A percentile compares a stretch with the other conserved stretches of the same genome.
These are phyloP conservation scores for Mesorhabditis belari DNA, from an alignment of 2,888 invertebrate species.

Conservation along the genomic window DNA sequence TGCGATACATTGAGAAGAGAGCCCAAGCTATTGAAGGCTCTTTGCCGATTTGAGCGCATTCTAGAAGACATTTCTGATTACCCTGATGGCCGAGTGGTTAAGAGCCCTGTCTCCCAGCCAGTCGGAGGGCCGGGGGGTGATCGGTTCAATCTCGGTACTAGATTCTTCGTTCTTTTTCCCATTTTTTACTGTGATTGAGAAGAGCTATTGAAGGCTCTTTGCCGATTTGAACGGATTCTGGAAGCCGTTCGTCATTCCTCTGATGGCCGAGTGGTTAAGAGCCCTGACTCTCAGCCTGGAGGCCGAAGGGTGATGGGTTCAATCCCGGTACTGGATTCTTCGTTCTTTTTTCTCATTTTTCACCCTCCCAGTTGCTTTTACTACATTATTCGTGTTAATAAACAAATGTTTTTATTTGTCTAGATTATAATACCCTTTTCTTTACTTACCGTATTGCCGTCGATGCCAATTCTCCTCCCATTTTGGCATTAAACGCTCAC, in stretches of 20 bases:
- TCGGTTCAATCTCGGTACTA: too few relatives aligned
- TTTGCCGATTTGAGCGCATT: slow-evolving; percentile 5
- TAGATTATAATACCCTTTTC: not conserved
- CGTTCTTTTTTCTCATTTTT: not conserved
- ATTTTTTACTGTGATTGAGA: not conserved
- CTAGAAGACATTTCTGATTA: too few relatives aligned
- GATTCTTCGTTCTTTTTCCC: not conserved
- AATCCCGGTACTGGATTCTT: too few relatives aligned
- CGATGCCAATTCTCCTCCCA: slow-evolving; percentile 12
- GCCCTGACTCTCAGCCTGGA: too few relatives aligned
- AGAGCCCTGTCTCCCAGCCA: too few relatives aligned
- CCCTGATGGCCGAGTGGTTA: too few relatives aligned
- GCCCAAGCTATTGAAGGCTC: slow-evolving; percentile 32
- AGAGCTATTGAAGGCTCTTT: slow-evolving; percentile 30
- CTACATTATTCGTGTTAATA: not conserved
- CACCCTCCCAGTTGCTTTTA: not conserved
- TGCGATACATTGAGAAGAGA: slow-evolving; percentile 26
- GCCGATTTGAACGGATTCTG: slow-evolving; percentile 6
- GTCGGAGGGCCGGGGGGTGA: too few relatives aligned
- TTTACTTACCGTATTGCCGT: slow-evolving; percentile 4
- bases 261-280: too few relatives aligned
- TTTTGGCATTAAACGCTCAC: slow-evolving; percentile 9
- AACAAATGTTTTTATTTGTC: not conserved
- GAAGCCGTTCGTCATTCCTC: too few relatives aligned
- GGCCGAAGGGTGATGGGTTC: too few relatives aligned